Conservation (phyloP, 1,140 invertebrate genomes). For the Proctacanthus coquilletti region DNA sequence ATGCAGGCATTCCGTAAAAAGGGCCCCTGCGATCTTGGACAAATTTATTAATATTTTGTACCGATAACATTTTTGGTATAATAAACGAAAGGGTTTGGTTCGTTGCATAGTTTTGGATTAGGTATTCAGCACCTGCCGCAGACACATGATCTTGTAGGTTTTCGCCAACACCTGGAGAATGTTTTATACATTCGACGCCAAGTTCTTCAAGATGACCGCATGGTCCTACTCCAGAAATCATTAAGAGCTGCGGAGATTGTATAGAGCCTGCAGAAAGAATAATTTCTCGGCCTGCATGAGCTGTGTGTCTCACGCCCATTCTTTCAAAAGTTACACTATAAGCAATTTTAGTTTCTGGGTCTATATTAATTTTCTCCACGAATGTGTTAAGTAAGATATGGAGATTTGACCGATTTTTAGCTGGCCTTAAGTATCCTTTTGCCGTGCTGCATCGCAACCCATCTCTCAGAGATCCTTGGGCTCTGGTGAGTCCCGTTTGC, state of each 20-base stretch:
- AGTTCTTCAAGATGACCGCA: constrained; percentile 32
- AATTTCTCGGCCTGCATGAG: constrained; percentile 46
- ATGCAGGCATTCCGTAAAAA: constrained; percentile 48
- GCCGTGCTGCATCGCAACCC: constrained; percentile 70
- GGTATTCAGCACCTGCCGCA: constrained; percentile 41
- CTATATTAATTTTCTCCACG: constrained; percentile 46
- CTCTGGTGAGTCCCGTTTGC: constrained; percentile 54
- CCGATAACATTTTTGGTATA: constrained; percentile 36
- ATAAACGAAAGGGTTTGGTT: constrained; percentile 39
- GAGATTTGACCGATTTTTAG: constrained; percentile 51
- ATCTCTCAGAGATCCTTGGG: constrained; percentile 62
- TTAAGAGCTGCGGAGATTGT: constrained; percentile 60
- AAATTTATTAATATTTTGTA: constrained; percentile 39
- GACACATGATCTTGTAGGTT: constrained; percentile 69
- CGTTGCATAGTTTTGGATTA: constrained; percentile 33
- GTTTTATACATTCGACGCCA: constrained; percentile 35
- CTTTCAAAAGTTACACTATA: constrained; percentile 46
- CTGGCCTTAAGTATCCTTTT: constrained; percentile 62
- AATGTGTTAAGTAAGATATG: constrained; percentile 49
- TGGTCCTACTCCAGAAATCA: constrained; percentile 66
- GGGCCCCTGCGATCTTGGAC: constrained; percentile 37
- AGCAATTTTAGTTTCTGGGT: constrained; percentile 36
- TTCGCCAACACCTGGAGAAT: constrained; percentile 56
- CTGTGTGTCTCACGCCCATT: constrained; percentile 29
- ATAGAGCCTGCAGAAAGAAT: constrained; percentile 56